phyloP scores from a whole-genome alignment of 1,140 invertebrate species.

The Episyrphus balteatus region DNA sequence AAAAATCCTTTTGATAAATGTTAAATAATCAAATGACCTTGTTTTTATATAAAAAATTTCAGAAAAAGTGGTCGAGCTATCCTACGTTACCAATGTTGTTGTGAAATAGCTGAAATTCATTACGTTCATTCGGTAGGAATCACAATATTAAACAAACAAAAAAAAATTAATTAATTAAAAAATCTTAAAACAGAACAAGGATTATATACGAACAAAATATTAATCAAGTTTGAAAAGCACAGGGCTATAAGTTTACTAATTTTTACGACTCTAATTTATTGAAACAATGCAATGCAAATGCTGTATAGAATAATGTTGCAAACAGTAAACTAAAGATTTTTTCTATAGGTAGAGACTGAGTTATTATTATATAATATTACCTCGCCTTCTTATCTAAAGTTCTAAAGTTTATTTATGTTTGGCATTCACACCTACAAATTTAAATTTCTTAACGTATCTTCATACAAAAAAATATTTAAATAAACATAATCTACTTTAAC shows the following conservation, averaged over 20 bases:
- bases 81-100: constrained; percentile 39
- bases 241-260: background rate
- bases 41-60: constrained; percentile 17
- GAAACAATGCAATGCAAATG: too few species aligned
- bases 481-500: too few species aligned
- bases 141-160: constrained; percentile 13
- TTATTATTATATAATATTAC: too few species aligned
- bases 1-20: background rate
- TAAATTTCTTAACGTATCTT: too few species aligned
- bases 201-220: constrained; percentile 8
- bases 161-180: constrained; percentile 5
- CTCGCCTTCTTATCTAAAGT: too few species aligned
- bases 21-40: background rate
- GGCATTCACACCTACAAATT: too few species aligned
- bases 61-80: constrained; percentile 39
- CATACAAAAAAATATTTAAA: too few species aligned
- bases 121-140: constrained; percentile 37
- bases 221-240: background rate
- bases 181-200: background rate
- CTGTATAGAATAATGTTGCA: too few species aligned
- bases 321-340: too few species aligned
- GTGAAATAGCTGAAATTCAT: constrained; percentile 38
- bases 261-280: background rate
- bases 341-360: too few species aligned
- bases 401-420: too few species aligned